phyloP scores from a whole-genome alignment of 2,888 invertebrate genomes.

The Scelioninae gen. 2 region DNA sequence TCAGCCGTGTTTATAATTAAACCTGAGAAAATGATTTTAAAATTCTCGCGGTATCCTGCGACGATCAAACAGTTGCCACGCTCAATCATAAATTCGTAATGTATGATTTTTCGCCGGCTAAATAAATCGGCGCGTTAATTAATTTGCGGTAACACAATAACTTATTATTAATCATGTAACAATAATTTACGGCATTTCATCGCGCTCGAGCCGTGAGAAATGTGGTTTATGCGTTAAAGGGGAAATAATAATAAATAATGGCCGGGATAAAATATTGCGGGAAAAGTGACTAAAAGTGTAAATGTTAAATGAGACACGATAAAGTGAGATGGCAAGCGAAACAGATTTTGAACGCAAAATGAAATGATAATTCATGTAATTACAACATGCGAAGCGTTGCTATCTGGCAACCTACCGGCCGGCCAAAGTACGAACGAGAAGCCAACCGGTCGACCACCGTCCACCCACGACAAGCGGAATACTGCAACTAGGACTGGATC shows the following conservation, averaged over 20 bases:
- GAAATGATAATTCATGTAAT: slow-evolving; percentile 73
- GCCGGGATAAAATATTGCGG: slow-evolving; percentile 22
- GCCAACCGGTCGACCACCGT: slow-evolving; percentile 61
- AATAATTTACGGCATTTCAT: slow-evolving; percentile 14
- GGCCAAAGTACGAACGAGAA: slow-evolving; percentile 57
- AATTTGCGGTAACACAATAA: slow-evolving; percentile 32
- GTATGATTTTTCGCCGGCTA: slow-evolving; percentile 1
- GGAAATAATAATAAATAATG: slow-evolving; percentile 45
- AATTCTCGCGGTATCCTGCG: slow-evolving; percentile 19
- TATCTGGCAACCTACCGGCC: slow-evolving; percentile 60
- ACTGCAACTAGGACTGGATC: slow-evolving; percentile 71
- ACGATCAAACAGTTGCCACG: slow-evolving; percentile 14
- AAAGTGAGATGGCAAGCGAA: slow-evolving; percentile 64
- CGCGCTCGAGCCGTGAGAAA: slow-evolving; percentile 27
- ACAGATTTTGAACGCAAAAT: slow-evolving; percentile 70
- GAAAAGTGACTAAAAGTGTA: slow-evolving; percentile 48
- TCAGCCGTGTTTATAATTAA: slow-evolving; percentile 28
- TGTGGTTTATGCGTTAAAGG: slow-evolving; percentile 24
- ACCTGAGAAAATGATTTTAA: slow-evolving; percentile 15
- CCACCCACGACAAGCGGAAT: slow-evolving; percentile 72
- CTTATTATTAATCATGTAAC: slow-evolving; percentile 30
- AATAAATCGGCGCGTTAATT: slow-evolving; percentile 26
- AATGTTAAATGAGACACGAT: slow-evolving; percentile 45
- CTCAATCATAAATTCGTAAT: slow-evolving; percentile 26
- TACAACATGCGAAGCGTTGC: slow-evolving; percentile 67